phyloP scores from a whole-genome alignment of 2,113 vertebrate genomes.

The Xiphophorus maculatus region DNA sequence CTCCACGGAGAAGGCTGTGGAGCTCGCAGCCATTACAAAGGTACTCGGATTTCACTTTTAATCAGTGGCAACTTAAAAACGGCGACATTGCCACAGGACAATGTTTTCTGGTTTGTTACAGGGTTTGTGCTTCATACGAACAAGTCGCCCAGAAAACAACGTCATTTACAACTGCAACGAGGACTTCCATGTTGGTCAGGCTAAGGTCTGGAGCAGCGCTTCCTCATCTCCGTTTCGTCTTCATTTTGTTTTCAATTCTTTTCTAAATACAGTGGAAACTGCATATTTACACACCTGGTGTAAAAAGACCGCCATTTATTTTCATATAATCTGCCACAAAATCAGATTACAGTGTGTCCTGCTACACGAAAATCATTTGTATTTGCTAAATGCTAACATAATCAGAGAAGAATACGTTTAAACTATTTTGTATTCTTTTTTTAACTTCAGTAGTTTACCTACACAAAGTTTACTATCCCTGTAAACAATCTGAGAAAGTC shows the following conservation, averaged over 20 bases:
- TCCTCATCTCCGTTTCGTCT: fast-evolving
- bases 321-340: not conserved
- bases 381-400: not conserved
- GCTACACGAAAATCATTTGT: not conserved
- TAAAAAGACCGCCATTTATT: not conserved
- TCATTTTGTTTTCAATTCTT: not conserved
- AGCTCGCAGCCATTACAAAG: constrained; percentile 95
- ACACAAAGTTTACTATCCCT: too few species aligned
- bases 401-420: too few species aligned
- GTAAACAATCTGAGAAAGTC: too few species aligned
- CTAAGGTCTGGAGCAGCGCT: constrained; percentile 81
- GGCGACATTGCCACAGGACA: not conserved
- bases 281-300: not conserved
- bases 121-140: constrained; percentile 96
- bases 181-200: constrained; percentile 93
- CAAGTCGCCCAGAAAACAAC: constrained; percentile 90
- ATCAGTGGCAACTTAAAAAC: not conserved
- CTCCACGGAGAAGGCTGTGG: constrained; percentile 92
- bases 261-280: not conserved
- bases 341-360: not conserved
- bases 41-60: constrained; percentile 62
- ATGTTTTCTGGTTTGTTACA: constrained; percentile 54
- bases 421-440: not conserved
- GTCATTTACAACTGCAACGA: constrained; percentile 91
- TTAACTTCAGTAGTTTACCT: not conserved